Evolutionary conservation across 2,113 vertebrate species (phyloP), one percentile per base, ranked within the genome.

Genomic region (Patagioenas fasciata): DNA sequence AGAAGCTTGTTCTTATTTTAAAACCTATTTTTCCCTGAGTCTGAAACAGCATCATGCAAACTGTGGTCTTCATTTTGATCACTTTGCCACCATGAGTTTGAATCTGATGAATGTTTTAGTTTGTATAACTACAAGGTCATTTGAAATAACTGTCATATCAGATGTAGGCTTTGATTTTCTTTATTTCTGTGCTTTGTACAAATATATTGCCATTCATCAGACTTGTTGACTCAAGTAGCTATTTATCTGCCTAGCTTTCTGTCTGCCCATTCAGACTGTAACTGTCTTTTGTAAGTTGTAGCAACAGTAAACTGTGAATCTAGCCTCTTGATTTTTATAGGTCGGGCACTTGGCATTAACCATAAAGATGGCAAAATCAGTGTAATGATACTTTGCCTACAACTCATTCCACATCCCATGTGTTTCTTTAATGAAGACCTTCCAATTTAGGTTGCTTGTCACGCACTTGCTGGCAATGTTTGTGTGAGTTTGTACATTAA

Each of bases 401-500:
- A 20, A 50, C 61, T 85, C 29, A 19, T 82, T 53, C 53, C 8
- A 12, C 74, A 87, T 85, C 62, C 32, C 6, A 0, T 18, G 28
- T 72, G 34, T 61, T 87, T 61, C 48, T 53, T 87, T 75, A 29
- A 14, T 53, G 44, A 61, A 89, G 65, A 85, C 44, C n/a, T 93
- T 93, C 57, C 62, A 6, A 1, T 93, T 94, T 88, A 90, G 57
- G 44, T 54, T 90, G 48, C 90, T 94, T 91, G 92, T 96, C 94
- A 93, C 79, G 91, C 62, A 51, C 44, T 75, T 40, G 38, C 88
- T 82, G 81, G 66, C 66, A 88, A 54, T 75, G 61, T 93, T 94
- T 94, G 50, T 75, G 54, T 85, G 81, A 72, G 73, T 66, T 89
- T 65, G 82, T 75, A 88, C 85, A 12, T 94, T 89, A 96, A 96